A percentile compares a stretch with the other conserved stretches of the same genome.
These are phyloP conservation scores for Ectropis crepuscularia DNA, from an alignment of 2,888 invertebrate species.

Conservation along the genomic window DNA sequence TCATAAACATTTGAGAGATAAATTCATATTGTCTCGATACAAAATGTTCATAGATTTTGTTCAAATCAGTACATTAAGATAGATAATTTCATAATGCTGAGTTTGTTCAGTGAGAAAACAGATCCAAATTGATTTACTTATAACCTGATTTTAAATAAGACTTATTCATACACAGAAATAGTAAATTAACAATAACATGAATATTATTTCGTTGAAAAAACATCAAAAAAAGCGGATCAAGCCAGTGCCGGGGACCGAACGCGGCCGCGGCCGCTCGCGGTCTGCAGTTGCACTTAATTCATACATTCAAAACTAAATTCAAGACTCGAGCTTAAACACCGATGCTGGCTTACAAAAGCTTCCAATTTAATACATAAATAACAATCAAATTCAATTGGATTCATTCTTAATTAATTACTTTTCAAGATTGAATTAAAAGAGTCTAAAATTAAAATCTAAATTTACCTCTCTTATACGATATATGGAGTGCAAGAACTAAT, in stretches of 20 bases:
- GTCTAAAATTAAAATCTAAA: slow-evolving; percentile 67
- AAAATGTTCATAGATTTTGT: slow-evolving; percentile 72
- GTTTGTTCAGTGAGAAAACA: slow-evolving; percentile 72
- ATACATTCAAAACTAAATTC: slow-evolving; percentile 66
- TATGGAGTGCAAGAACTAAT: slow-evolving; percentile 63
- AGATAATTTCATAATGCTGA: slow-evolving; percentile 79
- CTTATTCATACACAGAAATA: slow-evolving; percentile 76
- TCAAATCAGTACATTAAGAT: slow-evolving; percentile 50
- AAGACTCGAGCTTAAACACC: slow-evolving; percentile 66
- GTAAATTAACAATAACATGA: slow-evolving; percentile 76
- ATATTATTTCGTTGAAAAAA: slow-evolving; percentile 79
- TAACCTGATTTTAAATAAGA: slow-evolving; percentile 82
- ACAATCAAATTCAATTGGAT: slow-evolving; percentile 70
- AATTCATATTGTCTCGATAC: slow-evolving; percentile 75
- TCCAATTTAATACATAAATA: slow-evolving; percentile 72
- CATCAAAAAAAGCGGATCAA: slow-evolving; percentile 77
- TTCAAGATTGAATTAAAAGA: slow-evolving; percentile 70
- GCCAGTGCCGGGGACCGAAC: slow-evolving; percentile 64
- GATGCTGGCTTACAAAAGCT: slow-evolving; percentile 70
- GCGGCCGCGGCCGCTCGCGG: slow-evolving; percentile 39
- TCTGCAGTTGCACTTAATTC: slow-evolving; percentile 71
- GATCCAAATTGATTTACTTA: slow-evolving; percentile 82
- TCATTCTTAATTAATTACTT: slow-evolving; percentile 75
- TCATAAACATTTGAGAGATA: slow-evolving; percentile 76
- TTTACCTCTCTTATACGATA: slow-evolving; percentile 69